Base-by-base conservation (phyloP, 2,888 invertebrate species). In the Thyatira batis region DNA sequence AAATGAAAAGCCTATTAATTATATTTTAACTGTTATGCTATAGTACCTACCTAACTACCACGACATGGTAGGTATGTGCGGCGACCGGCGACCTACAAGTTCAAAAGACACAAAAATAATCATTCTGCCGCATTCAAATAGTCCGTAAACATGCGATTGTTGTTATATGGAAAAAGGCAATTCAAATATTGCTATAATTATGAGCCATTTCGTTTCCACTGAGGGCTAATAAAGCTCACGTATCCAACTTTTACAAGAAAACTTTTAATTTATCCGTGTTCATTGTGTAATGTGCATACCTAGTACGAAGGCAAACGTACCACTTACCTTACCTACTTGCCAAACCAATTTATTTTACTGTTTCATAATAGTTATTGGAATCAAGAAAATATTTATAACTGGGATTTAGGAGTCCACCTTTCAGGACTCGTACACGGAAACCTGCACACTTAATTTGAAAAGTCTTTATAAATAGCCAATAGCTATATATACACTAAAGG, bases 151-250 rank as follows among this genome's bases (percentile, higher is more conserved):
- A 88, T 88, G 88, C 88, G 82, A 88, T 78, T 81, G 76, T 72
- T 69, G 77, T 39, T 80, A 85, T 85, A 84, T 82, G 81, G 80
- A 80, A 80, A 73, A 85, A 84, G 74, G 78, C 79, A 84, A 83
- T 85, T 85, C 84, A 82, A 86, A 86, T 84, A 87, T 83, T 80
- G 82, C 86, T 85, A 80, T 87, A 86, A 87, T 87, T 87, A 87
- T 77, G 81, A 78, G 82, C 81, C 81, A 80, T 87, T 88, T 79
- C 78, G 77, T 85, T 86, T 78, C 82, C 75, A 85, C 78, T 66
- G 76, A 72, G 77, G 48, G 77, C 77, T 78, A 85, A 83, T 85
- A 86, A 85, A 82, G 75, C 80, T 78, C 78, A 77, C 78, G 78
- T 82, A 77, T 75, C 64, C 63, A 65, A 76, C 65, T 73, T 72